These are phyloP conservation scores for Diorhabda carinulata DNA, from an alignment of 1,140 invertebrate species.

Conservation along the genomic window DNA sequence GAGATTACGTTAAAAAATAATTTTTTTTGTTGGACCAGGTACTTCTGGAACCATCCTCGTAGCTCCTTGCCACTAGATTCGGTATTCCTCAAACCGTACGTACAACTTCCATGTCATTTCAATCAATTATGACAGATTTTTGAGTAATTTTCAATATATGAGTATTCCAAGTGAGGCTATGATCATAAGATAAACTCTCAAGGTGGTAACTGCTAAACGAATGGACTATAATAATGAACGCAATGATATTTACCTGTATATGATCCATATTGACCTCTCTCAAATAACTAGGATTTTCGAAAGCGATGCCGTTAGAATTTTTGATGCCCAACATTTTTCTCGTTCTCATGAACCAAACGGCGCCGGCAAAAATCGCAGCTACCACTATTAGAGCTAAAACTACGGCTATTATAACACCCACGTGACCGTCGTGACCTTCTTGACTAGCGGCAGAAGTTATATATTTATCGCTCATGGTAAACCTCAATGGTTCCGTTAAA, in stretches of 20 bases:
- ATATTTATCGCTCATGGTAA: slow-evolving; percentile 68
- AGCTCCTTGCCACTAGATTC: too few species aligned
- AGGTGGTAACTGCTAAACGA: too few species aligned
- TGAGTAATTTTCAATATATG: too few species aligned
- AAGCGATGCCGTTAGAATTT: slow-evolving; percentile 67
- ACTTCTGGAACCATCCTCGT: too few species aligned
- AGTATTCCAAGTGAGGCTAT: too few species aligned
- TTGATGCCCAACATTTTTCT: slow-evolving; percentile 56
- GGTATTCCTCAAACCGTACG: too few species aligned
- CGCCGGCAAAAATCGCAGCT: slow-evolving; percentile 57
- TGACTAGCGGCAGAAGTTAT: slow-evolving; percentile 58
- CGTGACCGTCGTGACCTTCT: slow-evolving; percentile 49
- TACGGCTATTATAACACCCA: slow-evolving; percentile 62
- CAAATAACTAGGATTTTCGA: slow-evolving; percentile 81
- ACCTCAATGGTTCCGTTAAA: slow-evolving; percentile 66
- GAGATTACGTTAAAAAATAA: too few species aligned
- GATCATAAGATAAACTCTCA: too few species aligned
- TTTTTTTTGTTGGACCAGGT: too few species aligned
- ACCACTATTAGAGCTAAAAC: slow-evolving; percentile 64
- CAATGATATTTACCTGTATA: slow-evolving; percentile 54
- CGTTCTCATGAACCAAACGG: slow-evolving; percentile 63
- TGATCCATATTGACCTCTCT: slow-evolving; percentile 70
- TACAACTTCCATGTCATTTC: too few species aligned
- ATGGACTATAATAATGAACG: too few species aligned
- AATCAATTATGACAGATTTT: too few species aligned